Evolutionary conservation across 2,888 invertebrate genomes (phyloP), one percentile per base, ranked within the genome.

Genomic region (Drosophila peninsularis): DNA sequence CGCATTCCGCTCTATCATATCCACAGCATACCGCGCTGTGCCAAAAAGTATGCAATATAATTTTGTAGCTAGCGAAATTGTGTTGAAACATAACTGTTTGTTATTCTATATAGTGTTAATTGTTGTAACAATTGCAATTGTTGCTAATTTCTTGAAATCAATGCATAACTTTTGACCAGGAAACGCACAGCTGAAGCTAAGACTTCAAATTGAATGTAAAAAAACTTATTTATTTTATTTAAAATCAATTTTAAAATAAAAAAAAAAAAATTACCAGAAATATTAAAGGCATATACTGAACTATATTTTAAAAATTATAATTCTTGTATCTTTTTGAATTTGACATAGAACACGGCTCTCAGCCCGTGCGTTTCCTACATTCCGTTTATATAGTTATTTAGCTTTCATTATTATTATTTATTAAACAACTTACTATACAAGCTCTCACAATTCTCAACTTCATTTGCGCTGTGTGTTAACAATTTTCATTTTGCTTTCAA

Each of bases 391-490:
- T 50, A 62, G 39, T 45, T 52, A 54, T 65, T 71, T 64, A 39
- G 58, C 17, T 27, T 52, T 52, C 11, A 24, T 68, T 67, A 56
- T 67, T 56, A 52, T 68, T 45, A 45, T 27, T 36, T 66, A 68
- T 76, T 80, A 73, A 77, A 75, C 77, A 83, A 80, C 80, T 90
- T 90, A 87, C 89, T 90, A 90, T 90, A 90, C 90, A 90, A 90
- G 91, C 90, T 90, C 90, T 90, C 90, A 85, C 80, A 77, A 34
- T 60, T 27, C 21, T 45, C 36, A 32, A 55, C 56, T 54, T 41
- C 39, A 44, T 71, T 30, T 66, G 68, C 63, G 69, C 70, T 50
- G 74, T 74, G 47, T 75, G 74, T 76, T 85, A 78, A 79, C 71
- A 77, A 65, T 36, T 14, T 74, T 62, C 63, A 24, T 34, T 49